Percentiles rank a stretch among this genome's conserved stretches.
Conservation (phyloP, 2,888 invertebrate species). For the Archaeoteleia sp. region DNA sequence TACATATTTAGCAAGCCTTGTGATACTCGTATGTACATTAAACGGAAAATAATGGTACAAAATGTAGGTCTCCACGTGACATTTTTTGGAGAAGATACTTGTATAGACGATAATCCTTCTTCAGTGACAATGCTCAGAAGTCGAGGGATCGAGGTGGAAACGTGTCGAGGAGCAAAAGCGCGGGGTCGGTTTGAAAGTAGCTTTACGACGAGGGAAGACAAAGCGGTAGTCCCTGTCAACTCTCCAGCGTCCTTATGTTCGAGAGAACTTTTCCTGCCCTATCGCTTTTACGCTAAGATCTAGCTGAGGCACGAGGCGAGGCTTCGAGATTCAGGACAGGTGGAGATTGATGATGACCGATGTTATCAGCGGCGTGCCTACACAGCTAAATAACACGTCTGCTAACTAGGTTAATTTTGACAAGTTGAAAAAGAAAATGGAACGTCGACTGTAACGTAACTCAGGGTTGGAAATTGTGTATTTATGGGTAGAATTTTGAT, state of each 20-base stretch:
- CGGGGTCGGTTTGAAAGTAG: slow-evolving; percentile 34
- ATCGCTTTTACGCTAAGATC: slow-evolving; percentile 12
- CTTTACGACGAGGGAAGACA: slow-evolving; percentile 43
- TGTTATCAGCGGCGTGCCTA: slow-evolving; percentile 20
- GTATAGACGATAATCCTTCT: slow-evolving; percentile 45
- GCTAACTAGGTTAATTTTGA: slow-evolving; percentile 31
- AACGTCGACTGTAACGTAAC: slow-evolving; percentile 1
- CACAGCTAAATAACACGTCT: slow-evolving; percentile 11
- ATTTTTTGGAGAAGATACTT: slow-evolving; percentile 35
- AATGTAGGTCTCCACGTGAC: slow-evolving; percentile 22
- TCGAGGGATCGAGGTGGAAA: slow-evolving; percentile 17
- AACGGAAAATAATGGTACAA: slow-evolving; percentile 17
- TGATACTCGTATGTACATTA: slow-evolving; percentile 13
- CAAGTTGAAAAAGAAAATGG: too few species aligned
- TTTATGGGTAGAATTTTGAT: slow-evolving; percentile 27
- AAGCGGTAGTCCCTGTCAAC: slow-evolving; percentile 12
- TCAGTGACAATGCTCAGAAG: slow-evolving; percentile 26
- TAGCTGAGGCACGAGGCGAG: not conserved
- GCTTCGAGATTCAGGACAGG: slow-evolving; percentile 16
- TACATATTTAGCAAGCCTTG: slow-evolving; percentile 36
- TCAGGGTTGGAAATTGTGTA: too few species aligned
- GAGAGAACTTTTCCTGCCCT: slow-evolving; percentile 34
- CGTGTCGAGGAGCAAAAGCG: slow-evolving; percentile 33
- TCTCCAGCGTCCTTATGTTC: slow-evolving; percentile 17
- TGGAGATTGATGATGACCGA: slow-evolving; percentile 15